A percentile compares a stretch with the other conserved stretches of the same genome.
phyloP scores from a whole-genome alignment of 2,797 vertebrate species.

The Anguilla megastoma region DNA sequence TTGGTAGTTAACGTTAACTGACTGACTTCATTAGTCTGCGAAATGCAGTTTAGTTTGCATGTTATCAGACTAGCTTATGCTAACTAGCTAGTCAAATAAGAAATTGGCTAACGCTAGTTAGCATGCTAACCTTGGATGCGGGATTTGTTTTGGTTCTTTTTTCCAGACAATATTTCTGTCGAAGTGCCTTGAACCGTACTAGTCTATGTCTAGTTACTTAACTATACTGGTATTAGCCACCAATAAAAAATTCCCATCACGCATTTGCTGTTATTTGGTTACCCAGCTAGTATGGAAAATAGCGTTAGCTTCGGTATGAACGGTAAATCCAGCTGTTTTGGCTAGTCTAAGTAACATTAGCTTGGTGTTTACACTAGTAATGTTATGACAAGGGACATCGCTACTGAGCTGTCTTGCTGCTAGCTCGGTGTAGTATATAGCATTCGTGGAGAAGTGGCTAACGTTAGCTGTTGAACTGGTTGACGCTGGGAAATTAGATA shows the following conservation, averaged over 20 bases:
- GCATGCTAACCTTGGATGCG: background rate
- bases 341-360: background rate
- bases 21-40: background rate
- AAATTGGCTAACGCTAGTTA: background rate
- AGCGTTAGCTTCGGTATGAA: background rate
- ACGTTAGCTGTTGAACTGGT: background rate
- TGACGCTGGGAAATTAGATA: background rate
- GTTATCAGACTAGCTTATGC: background rate
- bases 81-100: background rate
- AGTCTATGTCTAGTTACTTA: background rate
- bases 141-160: background rate
- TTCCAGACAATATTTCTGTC: background rate
- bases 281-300: background rate
- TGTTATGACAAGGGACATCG: background rate
- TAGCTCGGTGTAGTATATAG: background rate
- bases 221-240: too few relatives aligned
- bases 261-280: background rate
- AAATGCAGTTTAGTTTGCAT: background rate
- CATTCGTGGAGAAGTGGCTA: background rate
- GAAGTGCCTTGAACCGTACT: background rate
- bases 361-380: background rate
- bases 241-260: background rate
- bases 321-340: background rate
- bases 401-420: background rate
- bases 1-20: background rate